These are phyloP conservation scores for Portevinia maculata DNA, from an alignment of 2,888 invertebrate species.

Conservation along the genomic window DNA sequence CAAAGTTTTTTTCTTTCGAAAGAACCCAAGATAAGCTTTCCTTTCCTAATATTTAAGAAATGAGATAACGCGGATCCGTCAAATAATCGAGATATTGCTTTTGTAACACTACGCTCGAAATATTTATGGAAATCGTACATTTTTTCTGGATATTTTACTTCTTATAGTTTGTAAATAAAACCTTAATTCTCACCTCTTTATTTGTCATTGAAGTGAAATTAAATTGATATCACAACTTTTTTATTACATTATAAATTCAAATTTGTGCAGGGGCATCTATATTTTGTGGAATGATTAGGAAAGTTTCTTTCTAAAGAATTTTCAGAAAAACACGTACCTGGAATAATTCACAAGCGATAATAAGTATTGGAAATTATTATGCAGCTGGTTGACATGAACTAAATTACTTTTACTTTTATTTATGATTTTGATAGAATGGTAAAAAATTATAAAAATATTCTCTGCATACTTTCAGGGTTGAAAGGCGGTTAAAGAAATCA, in stretches of 20 bases:
- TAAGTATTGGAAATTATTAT: slow-evolving; percentile 43
- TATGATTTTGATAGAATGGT: not conserved
- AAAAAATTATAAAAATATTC: not conserved
- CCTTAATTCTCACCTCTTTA: slow-evolving; percentile 3
- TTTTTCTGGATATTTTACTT: not conserved
- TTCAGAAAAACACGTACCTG: slow-evolving; percentile 8
- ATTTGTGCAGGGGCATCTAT: slow-evolving; percentile 15
- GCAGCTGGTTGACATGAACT: slow-evolving; percentile 18
- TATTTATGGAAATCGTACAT: no score
- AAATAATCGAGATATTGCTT: no score
- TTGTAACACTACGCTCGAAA: not conserved
- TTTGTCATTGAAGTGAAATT: slow-evolving; percentile 47
- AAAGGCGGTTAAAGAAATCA: not conserved
- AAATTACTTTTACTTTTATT: slow-evolving; percentile 13
- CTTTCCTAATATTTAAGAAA: no score
- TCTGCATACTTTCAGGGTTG: not conserved
- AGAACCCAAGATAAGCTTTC: no score
- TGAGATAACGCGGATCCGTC: no score
- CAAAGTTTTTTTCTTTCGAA: no score
- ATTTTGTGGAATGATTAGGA: slow-evolving; percentile 18
- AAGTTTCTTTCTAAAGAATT: slow-evolving; percentile 20
- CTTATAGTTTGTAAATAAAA: not conserved
- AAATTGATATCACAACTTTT: slow-evolving; percentile 43
- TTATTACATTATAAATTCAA: slow-evolving; percentile 69
- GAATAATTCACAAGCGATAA: slow-evolving; percentile 50